Conservation (phyloP, 2,888 invertebrate species). For the Linnaemya tessellans region DNA sequence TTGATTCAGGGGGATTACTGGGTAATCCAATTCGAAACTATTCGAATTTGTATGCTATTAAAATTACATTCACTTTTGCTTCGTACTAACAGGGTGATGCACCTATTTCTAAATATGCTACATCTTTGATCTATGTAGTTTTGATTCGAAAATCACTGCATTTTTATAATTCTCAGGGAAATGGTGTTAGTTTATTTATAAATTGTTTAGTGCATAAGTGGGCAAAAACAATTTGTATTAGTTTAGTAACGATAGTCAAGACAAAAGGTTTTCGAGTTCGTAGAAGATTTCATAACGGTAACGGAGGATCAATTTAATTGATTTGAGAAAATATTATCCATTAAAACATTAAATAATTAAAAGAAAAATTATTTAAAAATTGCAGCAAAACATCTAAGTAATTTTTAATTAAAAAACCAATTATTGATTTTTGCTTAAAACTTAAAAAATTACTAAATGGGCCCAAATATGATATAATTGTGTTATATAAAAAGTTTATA, state of each 20-base stretch:
- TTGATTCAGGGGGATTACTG: no score
- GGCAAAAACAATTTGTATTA: constrained; percentile 30
- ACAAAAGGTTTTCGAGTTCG: constrained; percentile 32
- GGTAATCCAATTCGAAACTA: no score
- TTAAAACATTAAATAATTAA: neutral
- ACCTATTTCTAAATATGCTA: no score
- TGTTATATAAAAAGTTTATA: no score
- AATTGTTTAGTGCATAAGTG: constrained; percentile 11
- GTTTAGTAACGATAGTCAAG: constrained; percentile 43
- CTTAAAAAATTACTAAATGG: no score
- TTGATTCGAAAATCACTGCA: neutral
- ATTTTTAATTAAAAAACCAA: no score
- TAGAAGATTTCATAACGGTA: constrained; percentile 17
- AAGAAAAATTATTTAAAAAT: neutral
- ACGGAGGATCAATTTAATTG: constrained; percentile 21
- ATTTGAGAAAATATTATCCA: neutral
- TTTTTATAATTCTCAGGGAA: neutral
- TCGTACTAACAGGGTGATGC: no score
- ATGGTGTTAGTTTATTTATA: constrained; percentile 34
- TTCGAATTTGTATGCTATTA: no score
- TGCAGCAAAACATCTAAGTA: neutral
- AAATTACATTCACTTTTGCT: no score
- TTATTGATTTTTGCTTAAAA: no score
- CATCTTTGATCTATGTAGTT: no score
- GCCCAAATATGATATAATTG: no score